Percentiles rank a stretch among this genome's conserved stretches.
Conservation (phyloP, 2,113 vertebrate species). For the Sceloporus tristichus region DNA sequence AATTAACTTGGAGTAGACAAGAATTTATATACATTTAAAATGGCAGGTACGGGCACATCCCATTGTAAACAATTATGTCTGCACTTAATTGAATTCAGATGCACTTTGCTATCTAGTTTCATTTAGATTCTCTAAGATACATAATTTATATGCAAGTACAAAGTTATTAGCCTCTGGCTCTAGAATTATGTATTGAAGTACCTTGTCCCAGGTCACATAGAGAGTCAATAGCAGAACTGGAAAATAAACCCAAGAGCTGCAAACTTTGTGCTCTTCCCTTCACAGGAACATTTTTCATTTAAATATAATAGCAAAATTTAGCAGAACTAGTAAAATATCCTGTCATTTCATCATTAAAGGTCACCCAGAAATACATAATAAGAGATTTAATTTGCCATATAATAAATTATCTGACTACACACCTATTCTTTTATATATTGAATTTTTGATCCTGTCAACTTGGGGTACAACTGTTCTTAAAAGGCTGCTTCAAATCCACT, state of each 20-base stretch:
- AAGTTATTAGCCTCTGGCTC: neutral
- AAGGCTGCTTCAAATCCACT: neutral
- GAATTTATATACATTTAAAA: conserved; percentile 8
- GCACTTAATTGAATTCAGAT: conserved; percentile 1
- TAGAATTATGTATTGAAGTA: conserved; percentile 8
- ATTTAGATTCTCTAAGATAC: neutral
- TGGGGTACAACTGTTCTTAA: neutral
- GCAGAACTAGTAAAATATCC: neutral
- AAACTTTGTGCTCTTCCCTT: neutral
- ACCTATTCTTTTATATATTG: neutral
- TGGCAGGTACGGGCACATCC: neutral
- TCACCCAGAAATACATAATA: neutral
- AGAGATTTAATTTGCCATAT: neutral
- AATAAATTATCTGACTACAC: neutral
- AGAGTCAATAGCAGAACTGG: conserved; percentile 17
- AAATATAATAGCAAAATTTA: conserved; percentile 5
- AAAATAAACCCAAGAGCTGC: neutral
- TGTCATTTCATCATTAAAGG: neutral
- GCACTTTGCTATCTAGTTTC: conserved; percentile 44
- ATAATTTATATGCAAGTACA: neutral
- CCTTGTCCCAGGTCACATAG: conserved; percentile 16
- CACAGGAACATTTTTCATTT: conserved; percentile 18
- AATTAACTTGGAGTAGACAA: conserved; percentile 1
- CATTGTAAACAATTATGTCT: rapidly evolving
- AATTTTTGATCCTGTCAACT: neutral